Conservation (phyloP, 2,888 invertebrate species). For the Limnephilus lunatus region DNA sequence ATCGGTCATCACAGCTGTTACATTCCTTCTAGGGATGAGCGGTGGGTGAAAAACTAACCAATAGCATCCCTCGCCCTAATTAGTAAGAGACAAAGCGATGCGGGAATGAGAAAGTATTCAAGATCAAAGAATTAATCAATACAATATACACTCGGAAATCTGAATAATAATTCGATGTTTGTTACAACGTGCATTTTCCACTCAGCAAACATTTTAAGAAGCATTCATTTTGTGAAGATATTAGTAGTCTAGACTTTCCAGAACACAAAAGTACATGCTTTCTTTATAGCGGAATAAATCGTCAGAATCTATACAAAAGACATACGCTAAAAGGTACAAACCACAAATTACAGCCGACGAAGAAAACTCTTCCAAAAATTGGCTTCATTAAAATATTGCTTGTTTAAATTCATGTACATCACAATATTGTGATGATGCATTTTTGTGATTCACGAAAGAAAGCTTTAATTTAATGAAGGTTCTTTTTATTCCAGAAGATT, state of each 20-base stretch:
- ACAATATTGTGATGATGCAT: not conserved
- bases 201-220: not conserved
- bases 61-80: too few species aligned
- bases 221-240: not conserved
- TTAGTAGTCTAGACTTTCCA: not conserved
- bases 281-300: not conserved
- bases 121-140: too few species aligned
- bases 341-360: not conserved
- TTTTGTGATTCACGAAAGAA: not conserved
- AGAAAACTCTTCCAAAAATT: not conserved
- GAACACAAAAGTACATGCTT: not conserved
- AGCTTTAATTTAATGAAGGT: not conserved
- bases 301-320: not conserved
- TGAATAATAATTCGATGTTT: too few species aligned
- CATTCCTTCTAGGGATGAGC: too few species aligned
- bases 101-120: too few species aligned
- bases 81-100: too few species aligned
- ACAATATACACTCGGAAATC: too few species aligned
- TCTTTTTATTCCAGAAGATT: not conserved
- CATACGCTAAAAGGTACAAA: not conserved
- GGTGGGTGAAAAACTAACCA: too few species aligned
- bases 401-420: not conserved
- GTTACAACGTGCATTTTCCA: too few species aligned
- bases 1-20: too few species aligned
- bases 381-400: not conserved